Percentiles rank a stretch among this genome's conserved stretches.
Conservation (phyloP, 2,113 vertebrate species). For the Calyptommatus sinebrachiatus region DNA sequence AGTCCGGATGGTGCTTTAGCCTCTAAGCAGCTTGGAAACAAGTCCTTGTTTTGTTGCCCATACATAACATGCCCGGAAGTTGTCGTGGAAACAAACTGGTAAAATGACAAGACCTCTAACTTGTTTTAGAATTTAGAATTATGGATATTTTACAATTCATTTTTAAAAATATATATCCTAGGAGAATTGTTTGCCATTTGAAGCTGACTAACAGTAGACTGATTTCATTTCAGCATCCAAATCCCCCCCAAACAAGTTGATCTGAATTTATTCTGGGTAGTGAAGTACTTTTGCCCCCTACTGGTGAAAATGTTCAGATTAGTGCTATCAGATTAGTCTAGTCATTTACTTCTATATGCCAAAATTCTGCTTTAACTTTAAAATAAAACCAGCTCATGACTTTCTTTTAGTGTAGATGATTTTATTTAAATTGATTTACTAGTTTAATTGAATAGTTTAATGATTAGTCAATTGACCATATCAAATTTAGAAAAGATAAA, state of each 20-base stretch:
- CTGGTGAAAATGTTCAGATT: slow-evolving; percentile 8
- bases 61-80: background rate
- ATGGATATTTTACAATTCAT: background rate
- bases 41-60: background rate
- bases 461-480: too few relatives aligned
- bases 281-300: background rate
- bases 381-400: background rate
- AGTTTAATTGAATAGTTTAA: too few relatives aligned
- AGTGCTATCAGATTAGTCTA: background rate
- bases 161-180: background rate
- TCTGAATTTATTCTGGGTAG: background rate
- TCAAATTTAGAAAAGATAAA: too few relatives aligned
- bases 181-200: background rate
- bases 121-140: background rate
- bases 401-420: background rate
- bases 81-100: background rate
- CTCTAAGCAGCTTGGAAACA: background rate
- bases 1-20: too few relatives aligned
- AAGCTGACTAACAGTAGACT: background rate
- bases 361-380: background rate
- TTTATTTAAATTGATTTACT: too few relatives aligned
- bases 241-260: background rate
- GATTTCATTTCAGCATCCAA: background rate
- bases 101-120: background rate
- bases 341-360: background rate